These are phyloP conservation scores for Abramis brama DNA, from an alignment of 2,113 vertebrate genomes.

Conservation along the genomic window DNA sequence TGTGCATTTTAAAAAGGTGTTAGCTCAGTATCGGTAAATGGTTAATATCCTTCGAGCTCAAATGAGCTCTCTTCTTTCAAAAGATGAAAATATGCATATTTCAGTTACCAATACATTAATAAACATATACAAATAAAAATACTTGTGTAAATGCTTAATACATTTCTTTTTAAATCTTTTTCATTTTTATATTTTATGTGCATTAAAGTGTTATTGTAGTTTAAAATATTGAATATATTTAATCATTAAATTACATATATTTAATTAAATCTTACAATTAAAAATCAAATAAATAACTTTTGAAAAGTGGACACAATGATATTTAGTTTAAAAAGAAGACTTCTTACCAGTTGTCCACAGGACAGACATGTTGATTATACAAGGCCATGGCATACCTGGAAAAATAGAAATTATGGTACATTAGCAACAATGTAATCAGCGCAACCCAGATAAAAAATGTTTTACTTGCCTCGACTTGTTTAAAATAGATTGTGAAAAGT, in stretches of 20 bases:
- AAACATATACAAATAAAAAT: neutral
- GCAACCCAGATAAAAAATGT: neutral
- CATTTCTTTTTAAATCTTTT: neutral
- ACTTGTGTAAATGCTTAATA: neutral
- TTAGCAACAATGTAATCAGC: neutral
- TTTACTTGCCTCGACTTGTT: neutral
- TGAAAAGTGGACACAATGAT: neutral
- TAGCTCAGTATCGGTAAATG: neutral
- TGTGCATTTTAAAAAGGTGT: neutral
- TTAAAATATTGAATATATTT: neutral
- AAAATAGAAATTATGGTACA: conserved; percentile 46
- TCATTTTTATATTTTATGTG: neutral
- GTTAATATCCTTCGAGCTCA: neutral
- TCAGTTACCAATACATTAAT: neutral
- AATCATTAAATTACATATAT: neutral
- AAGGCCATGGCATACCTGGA: conserved; percentile 88
- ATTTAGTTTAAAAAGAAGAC: neutral
- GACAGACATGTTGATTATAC: conserved; percentile 90
- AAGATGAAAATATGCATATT: neutral
- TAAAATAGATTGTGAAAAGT: neutral
- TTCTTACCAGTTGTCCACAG: conserved; percentile 86
- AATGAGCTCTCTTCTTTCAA: neutral
- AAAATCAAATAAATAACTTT: neutral
- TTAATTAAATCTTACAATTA: neutral
- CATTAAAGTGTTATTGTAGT: neutral